phyloP scores from a whole-genome alignment of 2,113 vertebrate genomes.

The Aythya baeri region DNA sequence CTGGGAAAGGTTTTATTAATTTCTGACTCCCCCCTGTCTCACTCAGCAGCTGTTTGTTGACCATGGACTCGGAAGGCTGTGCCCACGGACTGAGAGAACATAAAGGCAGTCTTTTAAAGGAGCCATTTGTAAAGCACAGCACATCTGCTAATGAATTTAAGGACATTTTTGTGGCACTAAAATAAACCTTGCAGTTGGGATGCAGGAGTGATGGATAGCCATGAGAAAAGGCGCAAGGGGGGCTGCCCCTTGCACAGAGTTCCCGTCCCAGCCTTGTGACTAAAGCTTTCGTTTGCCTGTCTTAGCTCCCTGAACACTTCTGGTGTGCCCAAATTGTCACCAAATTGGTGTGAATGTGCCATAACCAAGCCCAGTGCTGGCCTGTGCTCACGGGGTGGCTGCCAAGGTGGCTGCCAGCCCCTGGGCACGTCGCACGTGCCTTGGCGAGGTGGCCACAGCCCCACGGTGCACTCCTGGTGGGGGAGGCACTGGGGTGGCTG shows the following conservation, averaged over 20 bases:
- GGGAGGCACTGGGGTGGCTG: not conserved
- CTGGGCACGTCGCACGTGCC: fast-evolving
- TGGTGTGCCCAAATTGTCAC: not conserved
- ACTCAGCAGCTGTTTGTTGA: not conserved
- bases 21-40: not conserved
- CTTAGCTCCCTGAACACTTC: not conserved
- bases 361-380: not conserved
- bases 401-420: not conserved
- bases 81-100: not conserved
- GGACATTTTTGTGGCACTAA: not conserved
- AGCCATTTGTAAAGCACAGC: not conserved
- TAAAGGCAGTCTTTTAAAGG: not conserved
- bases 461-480: not conserved
- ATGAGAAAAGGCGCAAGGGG: not conserved
- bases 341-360: not conserved
- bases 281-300: not conserved
- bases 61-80: not conserved
- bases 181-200: not conserved
- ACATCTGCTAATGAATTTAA: not conserved
- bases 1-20: not conserved
- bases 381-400: not conserved
- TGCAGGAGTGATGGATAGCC: not conserved
- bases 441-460: not conserved
- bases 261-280: not conserved
- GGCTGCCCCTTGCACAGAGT: not conserved